phyloP scores from a whole-genome alignment of 2,113 vertebrate species.

The Eptatretus burgeri region DNA sequence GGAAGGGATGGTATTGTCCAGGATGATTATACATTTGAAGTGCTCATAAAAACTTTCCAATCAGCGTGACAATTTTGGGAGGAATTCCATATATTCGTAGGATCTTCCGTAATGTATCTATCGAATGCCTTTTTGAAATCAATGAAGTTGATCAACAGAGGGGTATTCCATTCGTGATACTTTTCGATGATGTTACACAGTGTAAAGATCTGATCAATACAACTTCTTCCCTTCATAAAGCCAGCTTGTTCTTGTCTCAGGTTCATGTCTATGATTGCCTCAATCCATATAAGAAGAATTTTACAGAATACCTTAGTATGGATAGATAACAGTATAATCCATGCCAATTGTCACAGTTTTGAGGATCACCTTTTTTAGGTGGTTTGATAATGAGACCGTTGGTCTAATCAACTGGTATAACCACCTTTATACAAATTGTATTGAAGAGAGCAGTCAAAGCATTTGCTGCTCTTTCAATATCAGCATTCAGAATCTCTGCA shows the following conservation, averaged over 20 bases:
- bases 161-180: neutral
- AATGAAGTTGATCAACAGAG: neutral
- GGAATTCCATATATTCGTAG: neutral
- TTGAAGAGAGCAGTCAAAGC: too few species aligned
- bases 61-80: neutral
- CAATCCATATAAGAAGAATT: too few species aligned
- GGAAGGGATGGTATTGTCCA: neutral
- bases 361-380: too few species aligned
- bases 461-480: too few species aligned
- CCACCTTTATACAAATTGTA: too few species aligned
- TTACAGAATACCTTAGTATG: too few species aligned
- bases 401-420: too few species aligned
- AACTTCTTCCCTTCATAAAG: neutral
- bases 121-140: neutral
- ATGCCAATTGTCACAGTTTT: too few species aligned
- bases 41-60: neutral
- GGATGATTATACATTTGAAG: neutral
- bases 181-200: neutral
- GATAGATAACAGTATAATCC: too few species aligned
- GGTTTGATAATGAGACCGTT: too few species aligned
- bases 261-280: neutral
- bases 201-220: neutral
- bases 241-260: neutral
- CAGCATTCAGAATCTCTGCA: too few species aligned
- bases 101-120: neutral